These are phyloP conservation scores for Cydia splendana DNA, from an alignment of 1,140 invertebrate genomes.

Conservation along the genomic window DNA sequence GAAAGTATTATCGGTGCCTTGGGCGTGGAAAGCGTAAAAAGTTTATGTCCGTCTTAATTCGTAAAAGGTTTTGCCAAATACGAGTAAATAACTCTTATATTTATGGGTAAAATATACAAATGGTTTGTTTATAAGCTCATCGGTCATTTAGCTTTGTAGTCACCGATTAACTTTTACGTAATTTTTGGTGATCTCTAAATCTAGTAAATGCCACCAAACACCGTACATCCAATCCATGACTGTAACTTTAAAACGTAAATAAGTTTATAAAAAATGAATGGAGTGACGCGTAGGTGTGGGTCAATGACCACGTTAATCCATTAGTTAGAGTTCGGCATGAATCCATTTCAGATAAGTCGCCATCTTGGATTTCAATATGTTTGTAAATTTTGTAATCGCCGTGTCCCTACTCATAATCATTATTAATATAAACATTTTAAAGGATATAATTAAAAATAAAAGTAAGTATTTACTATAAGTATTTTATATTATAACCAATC, in stretches of 20 bases:
- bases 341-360: neutral
- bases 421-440: too few relatives aligned
- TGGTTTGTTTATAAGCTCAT: too few relatives aligned
- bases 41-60: slow-evolving; percentile 7
- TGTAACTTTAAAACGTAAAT: neutral
- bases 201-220: too few relatives aligned
- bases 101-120: neutral
- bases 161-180: too few relatives aligned
- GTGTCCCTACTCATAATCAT: neutral
- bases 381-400: neutral
- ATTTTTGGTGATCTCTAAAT: too few relatives aligned
- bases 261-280: slow-evolving; percentile 6
- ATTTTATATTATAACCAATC: too few relatives aligned
- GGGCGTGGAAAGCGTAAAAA: neutral
- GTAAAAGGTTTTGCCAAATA: neutral
- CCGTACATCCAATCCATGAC: neutral
- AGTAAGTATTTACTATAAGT: too few relatives aligned
- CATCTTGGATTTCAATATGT: neutral
- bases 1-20: neutral
- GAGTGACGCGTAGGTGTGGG: slow-evolving; percentile 21
- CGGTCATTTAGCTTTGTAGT: too few relatives aligned
- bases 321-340: slow-evolving; percentile 6
- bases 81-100: neutral
- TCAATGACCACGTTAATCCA: slow-evolving; percentile 18
- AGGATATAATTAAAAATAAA: too few relatives aligned